Conservation (phyloP, 2,888 invertebrate species). For the Eupithecia insigniata region DNA sequence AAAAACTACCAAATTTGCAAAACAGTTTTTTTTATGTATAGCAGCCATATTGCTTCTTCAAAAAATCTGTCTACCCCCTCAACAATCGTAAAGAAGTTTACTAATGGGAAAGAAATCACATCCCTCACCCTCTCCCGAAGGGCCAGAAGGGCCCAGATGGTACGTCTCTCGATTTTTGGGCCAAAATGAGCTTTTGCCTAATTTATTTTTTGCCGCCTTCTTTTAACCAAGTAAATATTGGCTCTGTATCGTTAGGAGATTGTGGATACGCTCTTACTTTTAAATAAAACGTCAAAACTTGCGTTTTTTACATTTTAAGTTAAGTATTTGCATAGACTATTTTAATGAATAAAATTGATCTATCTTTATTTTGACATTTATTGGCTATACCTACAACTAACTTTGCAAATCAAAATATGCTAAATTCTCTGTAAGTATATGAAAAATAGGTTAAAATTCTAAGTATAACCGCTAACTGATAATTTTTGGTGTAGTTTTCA, state of each 20-base stretch:
- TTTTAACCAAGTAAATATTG: constrained; percentile 82
- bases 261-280: constrained; percentile 55
- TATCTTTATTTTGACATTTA: no score
- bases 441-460: no score
- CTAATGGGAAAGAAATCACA: constrained; percentile 71
- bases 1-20: background rate
- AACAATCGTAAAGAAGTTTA: constrained; percentile 43
- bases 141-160: constrained; percentile 73
- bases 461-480: background rate
- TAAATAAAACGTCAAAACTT: background rate
- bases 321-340: no score
- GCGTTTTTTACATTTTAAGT: background rate
- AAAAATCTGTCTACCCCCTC: constrained; percentile 11
- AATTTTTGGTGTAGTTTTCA: background rate
- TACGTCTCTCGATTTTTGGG: constrained; percentile 69
- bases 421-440: no score
- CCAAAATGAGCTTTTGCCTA: constrained; percentile 83
- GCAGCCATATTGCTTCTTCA: constrained; percentile 21
- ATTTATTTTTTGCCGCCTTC: constrained; percentile 85
- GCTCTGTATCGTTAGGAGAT: constrained; percentile 53
- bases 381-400: no score
- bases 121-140: constrained; percentile 42
- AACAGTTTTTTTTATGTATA: background rate
- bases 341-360: no score
- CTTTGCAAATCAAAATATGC: no score